A percentile compares a stretch with the other conserved stretches of the same genome.
Evolutionary conservation across 2,888 invertebrate species (phyloP).

Genomic region (Rugalucina vietnamica): DNA sequence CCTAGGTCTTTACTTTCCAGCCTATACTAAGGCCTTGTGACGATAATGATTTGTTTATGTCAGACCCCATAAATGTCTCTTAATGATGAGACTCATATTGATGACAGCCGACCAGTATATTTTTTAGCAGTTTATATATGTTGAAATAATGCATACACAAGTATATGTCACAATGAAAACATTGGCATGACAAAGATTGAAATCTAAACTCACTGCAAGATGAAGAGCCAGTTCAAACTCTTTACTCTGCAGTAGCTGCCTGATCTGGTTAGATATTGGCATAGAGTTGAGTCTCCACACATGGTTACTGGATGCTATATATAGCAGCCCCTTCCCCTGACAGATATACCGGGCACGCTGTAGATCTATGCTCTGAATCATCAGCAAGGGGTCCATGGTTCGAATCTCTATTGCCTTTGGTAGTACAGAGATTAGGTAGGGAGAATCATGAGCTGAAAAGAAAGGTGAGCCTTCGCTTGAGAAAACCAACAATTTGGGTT

Average conservation of each 20-base stretch:
- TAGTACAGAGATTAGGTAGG: slow-evolving; percentile 94
- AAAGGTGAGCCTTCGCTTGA: too few species aligned
- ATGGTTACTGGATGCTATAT: slow-evolving; percentile 93
- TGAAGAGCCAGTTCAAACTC: slow-evolving; percentile 97
- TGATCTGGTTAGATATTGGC: slow-evolving; percentile 92
- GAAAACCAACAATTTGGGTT: too few species aligned
- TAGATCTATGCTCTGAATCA: slow-evolving; percentile 92
- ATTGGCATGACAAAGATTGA: too few species aligned
- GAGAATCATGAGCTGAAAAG: slow-evolving; percentile 93
- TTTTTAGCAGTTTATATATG: too few species aligned
- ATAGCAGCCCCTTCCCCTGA: slow-evolving; percentile 88
- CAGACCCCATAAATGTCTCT: too few species aligned
- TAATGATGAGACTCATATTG: too few species aligned
- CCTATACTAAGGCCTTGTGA: too few species aligned
- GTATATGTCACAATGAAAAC: too few species aligned
- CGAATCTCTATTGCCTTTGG: slow-evolving; percentile 93
- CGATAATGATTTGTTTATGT: too few species aligned
- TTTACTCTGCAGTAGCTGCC: slow-evolving; percentile 93
- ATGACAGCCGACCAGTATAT: too few species aligned
- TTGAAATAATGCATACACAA: too few species aligned
- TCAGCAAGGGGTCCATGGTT: slow-evolving; percentile 91
- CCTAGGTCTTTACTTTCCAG: too few species aligned
- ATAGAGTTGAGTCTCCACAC: slow-evolving; percentile 90
- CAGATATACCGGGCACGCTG: slow-evolving; percentile 80
- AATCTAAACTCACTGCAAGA: slow-evolving; percentile 91